phyloP scores from a whole-genome alignment of 1,140 invertebrate species.

The Papilio xuthus region DNA sequence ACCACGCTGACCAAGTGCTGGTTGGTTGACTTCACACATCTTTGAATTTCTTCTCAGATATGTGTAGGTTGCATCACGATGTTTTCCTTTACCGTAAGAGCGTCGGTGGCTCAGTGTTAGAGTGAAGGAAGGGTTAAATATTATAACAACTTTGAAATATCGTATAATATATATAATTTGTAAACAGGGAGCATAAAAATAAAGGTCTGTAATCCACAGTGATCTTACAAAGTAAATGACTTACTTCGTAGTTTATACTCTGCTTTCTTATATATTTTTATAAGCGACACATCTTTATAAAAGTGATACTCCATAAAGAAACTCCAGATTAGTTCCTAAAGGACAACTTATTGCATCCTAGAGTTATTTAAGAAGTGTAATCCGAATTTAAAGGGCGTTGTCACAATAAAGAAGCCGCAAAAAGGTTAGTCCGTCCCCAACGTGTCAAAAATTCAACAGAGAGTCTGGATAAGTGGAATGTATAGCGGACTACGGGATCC shows the following conservation, averaged over 20 bases:
- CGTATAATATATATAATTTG: no score
- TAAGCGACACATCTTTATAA: background rate
- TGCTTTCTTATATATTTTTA: no score
- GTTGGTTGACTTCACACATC: no score
- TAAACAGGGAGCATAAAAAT: no score
- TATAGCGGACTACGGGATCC: conserved; percentile 65
- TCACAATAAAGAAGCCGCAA: conserved; percentile 70
- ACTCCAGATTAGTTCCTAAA: conserved; percentile 2
- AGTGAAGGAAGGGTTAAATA: no score
- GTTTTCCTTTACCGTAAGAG: no score
- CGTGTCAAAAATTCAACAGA: conserved; percentile 80
- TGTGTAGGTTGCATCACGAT: no score
- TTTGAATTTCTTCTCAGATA: no score
- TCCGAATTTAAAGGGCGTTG: conserved; percentile 71
- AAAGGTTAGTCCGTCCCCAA: conserved; percentile 67
- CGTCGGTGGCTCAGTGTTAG: no score
- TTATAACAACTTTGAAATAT: no score
- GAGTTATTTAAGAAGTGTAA: conserved; percentile 50
- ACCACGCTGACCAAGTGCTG: no score
- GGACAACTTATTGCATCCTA: background rate
- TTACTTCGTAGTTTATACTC: no score
- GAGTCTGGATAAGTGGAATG: conserved; percentile 77
- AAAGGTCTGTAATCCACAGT: background rate
- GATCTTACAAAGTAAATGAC: background rate
- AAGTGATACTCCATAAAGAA: background rate